Base-by-base conservation (phyloP, 2,888 invertebrate species). In the Noctuana brunneofusca region DNA sequence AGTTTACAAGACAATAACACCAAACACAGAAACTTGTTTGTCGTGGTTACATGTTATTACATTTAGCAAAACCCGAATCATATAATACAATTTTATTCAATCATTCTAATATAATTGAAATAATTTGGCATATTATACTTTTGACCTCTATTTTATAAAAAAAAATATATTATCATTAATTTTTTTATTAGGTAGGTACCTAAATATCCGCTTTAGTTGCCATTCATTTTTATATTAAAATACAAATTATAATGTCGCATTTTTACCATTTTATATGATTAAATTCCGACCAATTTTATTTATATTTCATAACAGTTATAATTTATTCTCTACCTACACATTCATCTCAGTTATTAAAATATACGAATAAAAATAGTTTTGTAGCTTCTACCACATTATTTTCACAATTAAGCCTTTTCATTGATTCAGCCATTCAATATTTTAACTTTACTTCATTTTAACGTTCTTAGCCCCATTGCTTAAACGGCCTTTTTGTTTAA, bases 271-370 rank as follows among this genome's bases (percentile, higher is more conserved):
- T 6, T 24, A 50, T 16, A 48, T 22, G 30, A 35, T 38, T 35
- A 12, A 50, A 16, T 4, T 38, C 14, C n/a, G 22, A 53, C n/a
- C 18, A 11, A 20, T 54, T 32, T 22, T 12, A 20, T 54, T 32
- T 22, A 24, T 14, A n/a, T 52, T 52, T 41, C 18, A 58, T 52
- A 58, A 30, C 22, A 64, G 67, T 74, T 70, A 76, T 74, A 76
- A 77, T 84, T 85, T 84, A 82, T 83, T 85, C 66, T 69, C 87
- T 88, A 88, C 74, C 87, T 87, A 88, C 83, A 63, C 74, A 69
- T 73, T 80, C 86, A 79, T 75, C 71, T 77, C 65, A n/a, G 30
- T 52, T 20, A 58, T 72, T 68, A 70, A 69, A 75, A 72, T 69
- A 65, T 66, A 73, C 79, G 81, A 81, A 77, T 79, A 76, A 84